Evolutionary conservation across 2,888 invertebrate species (phyloP).

Genomic region (Conus canariensis): DNA sequence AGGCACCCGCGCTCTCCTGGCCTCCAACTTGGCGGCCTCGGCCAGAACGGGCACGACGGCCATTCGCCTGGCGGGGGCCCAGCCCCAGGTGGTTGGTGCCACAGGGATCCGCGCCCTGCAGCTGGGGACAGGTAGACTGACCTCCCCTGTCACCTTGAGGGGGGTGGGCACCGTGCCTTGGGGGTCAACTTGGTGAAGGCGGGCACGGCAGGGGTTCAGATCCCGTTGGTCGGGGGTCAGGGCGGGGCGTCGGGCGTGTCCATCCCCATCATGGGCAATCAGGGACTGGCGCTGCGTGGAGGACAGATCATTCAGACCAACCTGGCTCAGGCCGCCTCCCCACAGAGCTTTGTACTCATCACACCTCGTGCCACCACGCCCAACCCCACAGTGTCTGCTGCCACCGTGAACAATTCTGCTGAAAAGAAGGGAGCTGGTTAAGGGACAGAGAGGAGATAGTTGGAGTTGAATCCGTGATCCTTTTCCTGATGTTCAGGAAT

Average conservation of each 20-base stretch:
- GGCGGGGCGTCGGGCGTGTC: slow-evolving; percentile 25
- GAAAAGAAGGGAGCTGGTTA: slow-evolving; percentile 45
- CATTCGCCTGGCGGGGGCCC: slow-evolving; percentile 35
- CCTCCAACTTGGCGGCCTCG: slow-evolving; percentile 40
- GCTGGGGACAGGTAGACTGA: slow-evolving; percentile 42
- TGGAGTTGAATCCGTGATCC: neutral
- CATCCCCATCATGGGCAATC: slow-evolving; percentile 39
- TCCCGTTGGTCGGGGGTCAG: slow-evolving; percentile 39
- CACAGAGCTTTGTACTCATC: slow-evolving; percentile 53
- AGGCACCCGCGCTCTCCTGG: slow-evolving; percentile 52
- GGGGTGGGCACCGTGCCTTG: slow-evolving; percentile 30
- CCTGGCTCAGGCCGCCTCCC: slow-evolving; percentile 48
- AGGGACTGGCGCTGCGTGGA: slow-evolving; percentile 43
- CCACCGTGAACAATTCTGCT: slow-evolving; percentile 37
- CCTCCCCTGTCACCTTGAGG: slow-evolving; percentile 47
- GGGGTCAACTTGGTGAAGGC: slow-evolving; percentile 44
- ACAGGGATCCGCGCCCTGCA: slow-evolving; percentile 40
- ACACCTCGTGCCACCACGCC: slow-evolving; percentile 40
- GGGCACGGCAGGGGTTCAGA: slow-evolving; percentile 11
- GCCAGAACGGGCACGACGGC: slow-evolving; percentile 35
- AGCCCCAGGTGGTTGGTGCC: slow-evolving; percentile 37
- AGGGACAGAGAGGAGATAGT: neutral
- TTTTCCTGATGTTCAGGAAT: neutral
- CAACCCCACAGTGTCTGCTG: slow-evolving; percentile 17
- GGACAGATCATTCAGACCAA: slow-evolving; percentile 52